phyloP scores from a whole-genome alignment of 2,113 vertebrate genomes.

The Crotalus horridus region DNA sequence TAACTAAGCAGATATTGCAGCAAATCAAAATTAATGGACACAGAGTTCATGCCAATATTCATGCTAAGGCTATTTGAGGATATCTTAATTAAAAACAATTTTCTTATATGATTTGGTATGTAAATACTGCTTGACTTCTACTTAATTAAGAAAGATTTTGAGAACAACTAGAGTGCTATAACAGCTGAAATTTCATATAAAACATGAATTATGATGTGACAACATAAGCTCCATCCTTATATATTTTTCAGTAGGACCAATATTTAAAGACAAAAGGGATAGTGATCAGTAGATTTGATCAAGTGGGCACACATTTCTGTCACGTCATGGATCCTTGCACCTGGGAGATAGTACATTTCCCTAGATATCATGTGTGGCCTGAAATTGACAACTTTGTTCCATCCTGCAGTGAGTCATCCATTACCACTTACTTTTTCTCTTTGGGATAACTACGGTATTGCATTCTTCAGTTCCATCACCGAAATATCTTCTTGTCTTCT shows the following conservation, averaged over 20 bases:
- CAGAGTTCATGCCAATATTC: neutral
- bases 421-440: neutral
- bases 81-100: conserved; percentile 17
- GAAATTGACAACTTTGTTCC: neutral
- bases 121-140: neutral
- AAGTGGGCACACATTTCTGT: neutral
- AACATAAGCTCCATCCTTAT: neutral
- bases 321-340: neutral
- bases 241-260: neutral
- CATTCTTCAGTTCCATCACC: neutral
- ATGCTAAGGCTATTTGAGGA: neutral
- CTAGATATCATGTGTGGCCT: neutral
- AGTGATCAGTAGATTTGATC: neutral
- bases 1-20: conserved; percentile 1
- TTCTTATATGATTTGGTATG: neutral
- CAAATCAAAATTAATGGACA: conserved; percentile 9
- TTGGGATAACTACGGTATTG: neutral
- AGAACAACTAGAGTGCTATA: neutral
- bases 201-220: neutral
- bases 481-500: neutral
- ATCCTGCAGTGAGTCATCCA: neutral
- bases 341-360: neutral
- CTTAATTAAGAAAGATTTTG: neutral
- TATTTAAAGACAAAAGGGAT: neutral
- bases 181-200: neutral